Base-by-base conservation (phyloP, 2,113 vertebrate species). In the Brachyistius frenatus region DNA sequence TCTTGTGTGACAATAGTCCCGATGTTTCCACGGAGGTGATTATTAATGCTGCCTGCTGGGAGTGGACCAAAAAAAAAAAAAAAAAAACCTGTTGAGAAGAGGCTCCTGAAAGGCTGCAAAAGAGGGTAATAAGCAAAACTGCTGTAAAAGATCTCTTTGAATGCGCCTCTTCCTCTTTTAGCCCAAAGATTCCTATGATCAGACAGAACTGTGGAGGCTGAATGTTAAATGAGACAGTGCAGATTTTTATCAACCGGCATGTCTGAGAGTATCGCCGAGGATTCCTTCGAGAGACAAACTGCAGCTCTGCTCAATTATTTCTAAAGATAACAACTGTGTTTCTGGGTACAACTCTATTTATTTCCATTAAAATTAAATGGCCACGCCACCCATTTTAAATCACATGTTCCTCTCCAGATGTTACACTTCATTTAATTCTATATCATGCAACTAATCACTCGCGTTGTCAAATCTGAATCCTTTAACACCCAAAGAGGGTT, bases 11-110 rank as follows among this genome's bases (percentile, higher is more conserved):
- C 78, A 80, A 88, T 76, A 65, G 80, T 76, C 77, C 67, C 75
- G 44, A 65, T 61, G 82, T 90, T 78, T 76, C 85, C 10, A 81
- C 63, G 31, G 74, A 81, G 85, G 89, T 92, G 87, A 90, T 93
- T 91, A 90, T 87, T 83, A 90, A 88, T 65, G 73, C 82, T 87
- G 76, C 89, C 84, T 41, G 74, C 73, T 85, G 80, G 78, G 73
- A 76, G 54, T 47, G 62, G 79, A 68, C 70, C 76, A 73, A 83
- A 71, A 75, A 61, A 23, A 23, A 23, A 23, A 23, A 23, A 23
- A 23, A 23, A 23, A 23, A 23, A 23, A 23, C 23, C 69, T 76
- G 77, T 81, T 0, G 33, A 85, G 46, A 90, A 41, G 71, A 73
- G 85, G 80, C 16, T 55, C 53, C 37, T 69, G 65, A 86, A 74